phyloP scores from a whole-genome alignment of 1,140 invertebrate species.

The Bemisia tabaci region DNA sequence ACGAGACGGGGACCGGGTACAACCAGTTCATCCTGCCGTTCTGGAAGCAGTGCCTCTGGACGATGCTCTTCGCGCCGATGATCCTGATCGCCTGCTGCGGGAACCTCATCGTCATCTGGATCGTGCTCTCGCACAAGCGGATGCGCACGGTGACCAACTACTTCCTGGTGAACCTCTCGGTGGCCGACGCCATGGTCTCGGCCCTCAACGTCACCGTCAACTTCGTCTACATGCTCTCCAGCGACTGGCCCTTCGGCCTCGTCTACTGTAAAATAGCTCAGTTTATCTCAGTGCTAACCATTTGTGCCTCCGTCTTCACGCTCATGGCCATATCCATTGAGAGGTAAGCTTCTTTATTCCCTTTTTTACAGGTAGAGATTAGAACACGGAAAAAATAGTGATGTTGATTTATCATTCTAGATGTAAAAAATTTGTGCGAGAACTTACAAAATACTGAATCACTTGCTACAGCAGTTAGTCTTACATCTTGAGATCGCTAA shows the following conservation, averaged over 20 bases:
- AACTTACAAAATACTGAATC: no score
- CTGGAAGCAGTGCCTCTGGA: constrained; percentile 78
- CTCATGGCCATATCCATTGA: constrained; percentile 93
- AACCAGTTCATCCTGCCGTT: constrained; percentile 56
- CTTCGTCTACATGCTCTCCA: constrained; percentile 82
- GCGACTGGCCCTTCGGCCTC: constrained; percentile 85
- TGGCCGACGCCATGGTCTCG: constrained; percentile 84
- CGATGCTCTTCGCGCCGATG: constrained; percentile 68
- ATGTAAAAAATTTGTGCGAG: no score
- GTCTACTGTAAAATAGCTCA: constrained; percentile 88
- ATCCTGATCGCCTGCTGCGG: constrained; percentile 82
- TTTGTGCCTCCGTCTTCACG: constrained; percentile 87
- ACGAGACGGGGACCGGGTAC: constrained; percentile 7
- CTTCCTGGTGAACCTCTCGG: constrained; percentile 85
- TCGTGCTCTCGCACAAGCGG: constrained; percentile 74
- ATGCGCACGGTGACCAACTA: constrained; percentile 95
- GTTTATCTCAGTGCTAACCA: constrained; percentile 81
- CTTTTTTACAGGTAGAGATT: no score
- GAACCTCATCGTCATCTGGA: constrained; percentile 91
- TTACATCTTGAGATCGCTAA: no score
- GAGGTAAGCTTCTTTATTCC: constrained; percentile 47
- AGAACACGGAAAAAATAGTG: no score
- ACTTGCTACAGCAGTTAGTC: no score
- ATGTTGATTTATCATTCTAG: no score
- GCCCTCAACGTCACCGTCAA: constrained; percentile 87